Conservation (phyloP, 2,113 vertebrate species). For the Corvus cornix region DNA sequence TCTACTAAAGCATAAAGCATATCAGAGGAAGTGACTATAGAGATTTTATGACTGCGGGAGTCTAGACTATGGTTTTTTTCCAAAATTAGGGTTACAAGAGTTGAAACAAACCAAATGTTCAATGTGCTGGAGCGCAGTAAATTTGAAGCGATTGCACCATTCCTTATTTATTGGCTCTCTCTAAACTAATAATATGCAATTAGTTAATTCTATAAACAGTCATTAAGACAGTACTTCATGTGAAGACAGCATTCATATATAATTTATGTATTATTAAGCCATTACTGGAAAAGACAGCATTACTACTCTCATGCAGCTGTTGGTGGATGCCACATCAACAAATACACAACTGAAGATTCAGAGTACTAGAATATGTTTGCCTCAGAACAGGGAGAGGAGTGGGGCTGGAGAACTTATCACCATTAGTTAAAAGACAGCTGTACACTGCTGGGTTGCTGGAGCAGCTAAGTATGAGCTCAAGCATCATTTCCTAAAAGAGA, state of each 20-base stretch:
- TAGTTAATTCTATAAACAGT: background rate
- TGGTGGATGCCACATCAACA: background rate
- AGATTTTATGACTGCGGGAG: background rate
- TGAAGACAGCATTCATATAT: background rate
- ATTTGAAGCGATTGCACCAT: background rate
- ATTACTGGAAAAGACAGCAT: background rate
- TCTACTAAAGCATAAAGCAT: background rate
- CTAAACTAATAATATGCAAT: background rate
- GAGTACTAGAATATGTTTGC: background rate
- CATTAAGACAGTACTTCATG: background rate
- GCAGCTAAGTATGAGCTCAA: background rate
- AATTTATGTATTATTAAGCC: background rate
- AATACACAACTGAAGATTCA: background rate
- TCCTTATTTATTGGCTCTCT: background rate
- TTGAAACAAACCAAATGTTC: background rate
- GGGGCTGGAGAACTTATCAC: background rate
- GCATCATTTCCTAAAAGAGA: background rate
- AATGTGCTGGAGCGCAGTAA: background rate
- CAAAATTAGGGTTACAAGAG: background rate
- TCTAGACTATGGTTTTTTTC: background rate
- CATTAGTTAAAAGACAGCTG: background rate
- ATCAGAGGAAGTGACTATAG: accelerated
- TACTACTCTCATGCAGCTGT: background rate
- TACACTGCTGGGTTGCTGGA: background rate
- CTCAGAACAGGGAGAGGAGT: background rate